Percentiles rank a stretch among this genome's conserved stretches.
Conservation (phyloP, 2,888 invertebrate species). For the Tiliacea citrago region DNA sequence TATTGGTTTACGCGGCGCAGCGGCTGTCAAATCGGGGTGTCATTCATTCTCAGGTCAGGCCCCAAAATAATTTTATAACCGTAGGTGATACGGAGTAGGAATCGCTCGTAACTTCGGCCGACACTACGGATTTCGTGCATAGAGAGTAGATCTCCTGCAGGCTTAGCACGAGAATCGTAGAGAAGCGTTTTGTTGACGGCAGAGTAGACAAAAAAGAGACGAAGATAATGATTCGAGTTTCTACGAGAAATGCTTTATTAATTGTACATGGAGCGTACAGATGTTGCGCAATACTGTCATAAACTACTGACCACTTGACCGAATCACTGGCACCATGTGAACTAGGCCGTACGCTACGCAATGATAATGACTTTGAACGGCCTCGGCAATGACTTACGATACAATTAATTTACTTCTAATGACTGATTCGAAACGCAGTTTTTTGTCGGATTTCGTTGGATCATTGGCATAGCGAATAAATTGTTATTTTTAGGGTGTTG, state of each 20-base stretch:
- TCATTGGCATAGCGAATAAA: conserved; percentile 19
- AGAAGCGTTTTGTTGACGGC: too few species aligned
- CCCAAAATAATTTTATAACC: too few species aligned
- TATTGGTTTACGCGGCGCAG: too few species aligned
- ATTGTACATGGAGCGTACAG: not conserved
- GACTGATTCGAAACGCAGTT: conserved; percentile 58
- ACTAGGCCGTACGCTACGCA: conserved; percentile 32
- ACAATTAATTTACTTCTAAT: conserved; percentile 55
- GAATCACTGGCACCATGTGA: conserved; percentile 35
- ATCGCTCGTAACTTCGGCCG: too few species aligned
- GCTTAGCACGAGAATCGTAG: too few species aligned
- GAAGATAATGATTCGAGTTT: too few species aligned
- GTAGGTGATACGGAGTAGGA: too few species aligned
- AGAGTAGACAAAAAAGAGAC: too few species aligned
- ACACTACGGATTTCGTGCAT: too few species aligned
- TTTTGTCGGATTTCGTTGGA: conserved; percentile 33
- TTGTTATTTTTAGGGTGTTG: conserved; percentile 33
- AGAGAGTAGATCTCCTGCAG: too few species aligned
- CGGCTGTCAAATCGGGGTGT: too few species aligned
- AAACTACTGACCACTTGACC: conserved; percentile 13
- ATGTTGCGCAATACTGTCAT: conserved; percentile 6
- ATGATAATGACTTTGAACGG: conserved; percentile 75
- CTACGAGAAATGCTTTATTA: not conserved
- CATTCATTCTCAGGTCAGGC: too few species aligned
- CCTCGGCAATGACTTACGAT: conserved; percentile 66